Evolutionary conservation across 2,888 invertebrate genomes (phyloP).

Genomic region (Xylota sylvarum): DNA sequence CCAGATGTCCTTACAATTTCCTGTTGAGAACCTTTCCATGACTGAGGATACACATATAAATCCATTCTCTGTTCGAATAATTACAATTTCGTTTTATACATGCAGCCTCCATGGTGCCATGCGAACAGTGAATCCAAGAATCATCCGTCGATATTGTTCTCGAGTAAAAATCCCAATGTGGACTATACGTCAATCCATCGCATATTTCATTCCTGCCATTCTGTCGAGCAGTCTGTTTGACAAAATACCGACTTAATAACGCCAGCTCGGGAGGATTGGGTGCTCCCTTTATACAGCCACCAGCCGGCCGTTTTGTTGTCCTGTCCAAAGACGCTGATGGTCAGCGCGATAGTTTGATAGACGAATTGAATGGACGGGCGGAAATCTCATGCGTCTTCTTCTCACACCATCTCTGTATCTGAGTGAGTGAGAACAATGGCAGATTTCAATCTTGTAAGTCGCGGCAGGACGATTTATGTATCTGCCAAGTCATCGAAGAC

Average conservation of each 20-base stretch:
- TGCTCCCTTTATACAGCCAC: constrained; percentile 42
- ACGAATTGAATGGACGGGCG: constrained; percentile 59
- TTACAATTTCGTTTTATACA: constrained; percentile 9
- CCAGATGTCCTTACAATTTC: background rate
- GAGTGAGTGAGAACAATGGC: constrained; percentile 72
- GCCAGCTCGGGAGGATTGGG: constrained; percentile 20
- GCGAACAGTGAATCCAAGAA: constrained; percentile 18
- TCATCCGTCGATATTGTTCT: constrained; percentile 63
- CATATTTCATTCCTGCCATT: constrained; percentile 61
- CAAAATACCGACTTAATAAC: constrained; percentile 72
- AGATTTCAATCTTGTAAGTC: constrained; percentile 69
- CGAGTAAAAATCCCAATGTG: constrained; percentile 14
- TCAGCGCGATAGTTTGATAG: constrained; percentile 68
- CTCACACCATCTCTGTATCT: constrained; percentile 35
- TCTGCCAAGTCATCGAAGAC: constrained; percentile 63
- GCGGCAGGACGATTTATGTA: constrained; percentile 42
- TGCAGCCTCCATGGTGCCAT: constrained; percentile 17
- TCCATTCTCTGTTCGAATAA: constrained; percentile 25
- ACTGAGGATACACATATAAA: constrained; percentile 2
- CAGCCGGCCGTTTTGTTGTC: constrained; percentile 61
- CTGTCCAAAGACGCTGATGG: constrained; percentile 36
- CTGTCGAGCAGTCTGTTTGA: constrained; percentile 69
- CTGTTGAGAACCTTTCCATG: background rate
- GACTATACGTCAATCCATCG: constrained; percentile 20
- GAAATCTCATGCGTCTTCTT: constrained; percentile 46